These are phyloP conservation scores for Rhadinocentrus ornatus DNA, from an alignment of 2,797 vertebrate genomes.

Conservation along the genomic window DNA sequence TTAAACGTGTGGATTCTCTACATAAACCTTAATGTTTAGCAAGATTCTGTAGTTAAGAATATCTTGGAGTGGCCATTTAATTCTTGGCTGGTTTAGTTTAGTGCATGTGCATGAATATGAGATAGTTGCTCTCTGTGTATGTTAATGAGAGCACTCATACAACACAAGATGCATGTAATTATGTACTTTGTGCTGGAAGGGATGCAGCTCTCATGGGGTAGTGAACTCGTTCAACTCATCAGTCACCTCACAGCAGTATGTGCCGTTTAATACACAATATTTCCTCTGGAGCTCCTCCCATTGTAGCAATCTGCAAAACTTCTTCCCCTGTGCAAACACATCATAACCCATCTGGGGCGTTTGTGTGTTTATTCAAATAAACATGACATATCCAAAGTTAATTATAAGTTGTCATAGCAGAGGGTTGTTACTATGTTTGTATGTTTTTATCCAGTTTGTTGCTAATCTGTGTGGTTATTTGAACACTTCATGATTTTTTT, in stretches of 20 bases:
- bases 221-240: constrained; percentile 13
- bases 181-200: constrained; percentile 7
- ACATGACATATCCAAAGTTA: background rate
- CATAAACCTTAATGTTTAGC: background rate
- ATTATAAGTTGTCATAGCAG: background rate
- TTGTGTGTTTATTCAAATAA: background rate
- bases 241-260: constrained; percentile 1
- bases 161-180: constrained; percentile 25
- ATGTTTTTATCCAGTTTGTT: background rate
- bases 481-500: background rate
- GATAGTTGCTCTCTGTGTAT: background rate
- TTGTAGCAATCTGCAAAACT: background rate
- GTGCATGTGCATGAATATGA: background rate
- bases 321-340: background rate
- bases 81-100: constrained; percentile 2
- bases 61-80: background rate
- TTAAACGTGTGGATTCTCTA: background rate
- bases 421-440: background rate
- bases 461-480: constrained; percentile 1
- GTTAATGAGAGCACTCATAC: constrained; percentile 14
- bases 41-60: background rate
- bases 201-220: constrained; percentile 11
- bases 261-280: constrained; percentile 19
- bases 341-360: background rate
- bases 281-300: constrained; percentile 16